A percentile compares a stretch with the other conserved stretches of the same genome.
Conservation (phyloP, 2,113 vertebrate genomes). For the Lepidothrix coronata region DNA sequence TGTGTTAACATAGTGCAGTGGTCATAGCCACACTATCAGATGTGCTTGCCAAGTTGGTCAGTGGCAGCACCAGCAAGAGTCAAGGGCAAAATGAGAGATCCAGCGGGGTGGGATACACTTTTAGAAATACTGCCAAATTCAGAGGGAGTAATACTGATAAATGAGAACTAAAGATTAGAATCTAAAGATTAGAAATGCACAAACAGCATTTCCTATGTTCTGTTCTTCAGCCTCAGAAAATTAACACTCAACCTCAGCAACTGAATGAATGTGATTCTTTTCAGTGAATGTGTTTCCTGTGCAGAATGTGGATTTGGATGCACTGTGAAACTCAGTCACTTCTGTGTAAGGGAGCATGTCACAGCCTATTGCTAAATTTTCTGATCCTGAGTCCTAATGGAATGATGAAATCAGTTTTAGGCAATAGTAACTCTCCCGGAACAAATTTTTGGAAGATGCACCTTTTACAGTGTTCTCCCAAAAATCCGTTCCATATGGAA, state of each 20-base stretch:
- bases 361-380: neutral
- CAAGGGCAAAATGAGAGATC: neutral
- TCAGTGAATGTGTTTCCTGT: neutral
- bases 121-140: neutral
- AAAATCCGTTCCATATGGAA: conserved; percentile 12
- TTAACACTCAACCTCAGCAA: neutral
- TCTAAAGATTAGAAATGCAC: neutral
- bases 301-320: neutral
- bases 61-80: neutral
- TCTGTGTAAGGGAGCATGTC: neutral
- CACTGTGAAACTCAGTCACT: neutral
- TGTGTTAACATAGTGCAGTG: neutral
- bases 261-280: neutral
- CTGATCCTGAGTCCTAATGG: neutral
- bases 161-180: neutral
- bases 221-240: neutral
- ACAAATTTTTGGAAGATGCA: neutral
- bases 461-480: neutral
- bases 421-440: neutral
- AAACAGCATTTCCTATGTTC: neutral
- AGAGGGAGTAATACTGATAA: neutral
- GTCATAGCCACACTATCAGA: neutral
- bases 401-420: neutral
- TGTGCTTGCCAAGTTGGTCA: neutral
- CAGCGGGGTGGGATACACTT: neutral